Base-by-base conservation (phyloP, 2,797 vertebrate genomes). In the Acrocephalus scirpaceus region DNA sequence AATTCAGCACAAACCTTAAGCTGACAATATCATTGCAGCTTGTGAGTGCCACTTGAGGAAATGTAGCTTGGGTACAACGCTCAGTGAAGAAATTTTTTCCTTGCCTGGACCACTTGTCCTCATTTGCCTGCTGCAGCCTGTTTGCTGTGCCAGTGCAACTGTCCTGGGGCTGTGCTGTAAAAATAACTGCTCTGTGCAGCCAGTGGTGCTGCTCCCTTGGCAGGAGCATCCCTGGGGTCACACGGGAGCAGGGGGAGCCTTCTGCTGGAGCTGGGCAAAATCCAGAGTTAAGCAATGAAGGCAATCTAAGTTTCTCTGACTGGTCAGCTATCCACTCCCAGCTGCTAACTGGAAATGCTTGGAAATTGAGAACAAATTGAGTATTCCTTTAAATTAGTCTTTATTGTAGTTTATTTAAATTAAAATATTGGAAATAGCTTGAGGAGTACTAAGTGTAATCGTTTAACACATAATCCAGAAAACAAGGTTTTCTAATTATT, bases 41-140 rank as follows among this genome's bases (percentile, higher is more conserved):
- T 29, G 42, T 81, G 66, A 54, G 26, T 73, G n/a, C 72, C 21
- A 10, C 62, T 38, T 85, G 64, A 58, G 56, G 47, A 58, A 58
- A 34, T 29, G 13, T 5, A 76, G 22, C 54, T 62, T 56, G 47
- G 25, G 51, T 58, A 7, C 1, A 2, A 32, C 0, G 0, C 47
- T 84, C 22, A 7, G 30, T 21, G 51, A 79, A 75, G 75, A 70
- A 27, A 44, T 16, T 4, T 6, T 56, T 67, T 83, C 66, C 19
- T 84, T 56, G 34, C 44, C 74, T 54, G 66, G 21, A n/a, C 51
- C 17, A 2, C 51, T 87, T 87, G 90, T 87, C 67, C 62, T 92
- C 64, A 48, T 85, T 79, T 4, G 0, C n/a, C 17, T 76, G 56
- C 74, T 62, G 75, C 67, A 76, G 78, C 66, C 79, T 87, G 57